These are phyloP conservation scores for Sebastiscus tertius DNA, from an alignment of 2,797 vertebrate species.

Conservation along the genomic window DNA sequence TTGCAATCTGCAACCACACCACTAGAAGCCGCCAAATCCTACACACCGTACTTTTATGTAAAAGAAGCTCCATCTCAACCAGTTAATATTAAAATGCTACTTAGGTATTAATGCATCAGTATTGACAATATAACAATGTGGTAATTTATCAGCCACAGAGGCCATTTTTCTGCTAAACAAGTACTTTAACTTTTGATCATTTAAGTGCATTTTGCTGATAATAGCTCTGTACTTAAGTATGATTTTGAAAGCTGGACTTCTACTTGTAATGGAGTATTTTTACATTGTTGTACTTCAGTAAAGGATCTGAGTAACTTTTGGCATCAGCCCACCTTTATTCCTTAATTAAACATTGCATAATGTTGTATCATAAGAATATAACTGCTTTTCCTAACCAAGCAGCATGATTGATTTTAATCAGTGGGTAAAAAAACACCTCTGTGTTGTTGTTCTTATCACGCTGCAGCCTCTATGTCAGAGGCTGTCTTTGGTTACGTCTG, in stretches of 20 bases:
- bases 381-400: background rate
- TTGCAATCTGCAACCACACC: background rate
- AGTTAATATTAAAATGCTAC: background rate
- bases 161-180: background rate
- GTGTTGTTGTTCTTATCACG: conserved; percentile 50
- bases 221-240: background rate
- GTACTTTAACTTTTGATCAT: background rate
- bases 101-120: background rate
- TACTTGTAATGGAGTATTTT: background rate
- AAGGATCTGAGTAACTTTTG: background rate
- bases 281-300: background rate
- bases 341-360: background rate
- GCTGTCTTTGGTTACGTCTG: conserved; percentile 60
- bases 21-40: background rate
- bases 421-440: conserved; percentile 36
- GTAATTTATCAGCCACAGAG: background rate
- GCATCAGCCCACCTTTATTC: background rate
- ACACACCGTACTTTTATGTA: background rate
- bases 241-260: background rate
- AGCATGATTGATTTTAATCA: background rate
- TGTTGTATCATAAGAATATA: background rate
- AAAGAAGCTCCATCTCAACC: background rate
- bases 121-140: background rate
- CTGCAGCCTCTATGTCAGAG: conserved; percentile 37
- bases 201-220: background rate